Evolutionary conservation across 2,113 vertebrate genomes (phyloP).

Genomic region (Hucho hucho): DNA sequence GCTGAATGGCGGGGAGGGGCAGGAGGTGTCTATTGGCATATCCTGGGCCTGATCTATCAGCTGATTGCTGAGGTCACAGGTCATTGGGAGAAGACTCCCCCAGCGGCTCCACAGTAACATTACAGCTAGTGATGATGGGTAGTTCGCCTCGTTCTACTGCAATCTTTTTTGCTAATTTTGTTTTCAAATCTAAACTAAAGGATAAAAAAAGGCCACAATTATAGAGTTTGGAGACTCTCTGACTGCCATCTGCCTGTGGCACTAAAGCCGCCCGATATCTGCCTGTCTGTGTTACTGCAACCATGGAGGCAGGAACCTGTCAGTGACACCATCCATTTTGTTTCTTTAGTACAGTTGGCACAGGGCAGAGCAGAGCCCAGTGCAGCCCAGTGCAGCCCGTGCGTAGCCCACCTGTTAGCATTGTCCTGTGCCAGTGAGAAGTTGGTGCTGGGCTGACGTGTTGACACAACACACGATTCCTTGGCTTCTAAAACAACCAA

Average conservation of each 20-base stretch:
- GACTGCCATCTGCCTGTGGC: slow-evolving; percentile 3
- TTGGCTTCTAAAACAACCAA: slow-evolving; percentile 45
- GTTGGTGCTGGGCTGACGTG: slow-evolving; percentile 24
- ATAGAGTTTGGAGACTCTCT: neutral
- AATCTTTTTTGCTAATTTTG: too few relatives aligned
- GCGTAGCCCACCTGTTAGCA: slow-evolving; percentile 23
- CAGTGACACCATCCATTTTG: slow-evolving; percentile 14
- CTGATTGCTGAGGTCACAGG: slow-evolving; percentile 42
- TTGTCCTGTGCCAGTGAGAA: slow-evolving; percentile 13
- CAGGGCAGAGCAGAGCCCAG: slow-evolving; percentile 11
- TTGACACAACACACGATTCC: slow-evolving; percentile 59
- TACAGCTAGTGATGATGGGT: too few relatives aligned
- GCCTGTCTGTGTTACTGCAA: slow-evolving; percentile 33
- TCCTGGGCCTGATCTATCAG: too few relatives aligned
- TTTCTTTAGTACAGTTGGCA: slow-evolving; percentile 46
- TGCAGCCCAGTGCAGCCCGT: slow-evolving; percentile 9
- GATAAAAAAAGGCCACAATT: neutral
- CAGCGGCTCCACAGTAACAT: neutral
- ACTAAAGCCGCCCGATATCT: neutral
- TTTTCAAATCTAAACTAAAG: too few relatives aligned
- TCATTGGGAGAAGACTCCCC: slow-evolving; percentile 5
- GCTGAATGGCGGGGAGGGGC: slow-evolving; percentile 43
- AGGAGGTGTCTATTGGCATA: neutral
- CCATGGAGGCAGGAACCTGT: slow-evolving; percentile 45
- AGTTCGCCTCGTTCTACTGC: too few relatives aligned